Percentiles rank a stretch among this genome's conserved stretches.
These are phyloP conservation scores for Leucosticte australis DNA, from an alignment of 2,113 vertebrate genomes.

Conservation along the genomic window DNA sequence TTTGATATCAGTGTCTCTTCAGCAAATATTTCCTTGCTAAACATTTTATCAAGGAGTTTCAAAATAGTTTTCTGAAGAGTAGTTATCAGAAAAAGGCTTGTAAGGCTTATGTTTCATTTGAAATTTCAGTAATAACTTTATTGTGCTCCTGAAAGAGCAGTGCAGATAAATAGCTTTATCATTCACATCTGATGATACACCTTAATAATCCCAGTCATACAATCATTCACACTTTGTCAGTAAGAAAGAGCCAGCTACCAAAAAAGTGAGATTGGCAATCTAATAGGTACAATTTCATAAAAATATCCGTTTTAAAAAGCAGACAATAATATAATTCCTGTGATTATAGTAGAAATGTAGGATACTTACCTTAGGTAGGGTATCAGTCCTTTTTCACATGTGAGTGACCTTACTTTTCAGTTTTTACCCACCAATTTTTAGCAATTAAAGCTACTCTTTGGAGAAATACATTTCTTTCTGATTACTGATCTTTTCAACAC, in stretches of 20 bases:
- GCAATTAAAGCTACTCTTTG: not conserved
- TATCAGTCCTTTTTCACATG: not conserved
- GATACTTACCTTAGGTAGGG: not conserved
- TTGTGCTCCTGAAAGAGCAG: constrained; percentile 14
- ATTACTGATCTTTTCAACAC: not conserved
- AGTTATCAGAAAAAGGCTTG: constrained; percentile 15
- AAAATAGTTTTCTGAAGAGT: not conserved
- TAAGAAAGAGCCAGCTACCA: not conserved
- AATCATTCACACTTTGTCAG: constrained; percentile 18
- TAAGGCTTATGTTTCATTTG: constrained; percentile 12
- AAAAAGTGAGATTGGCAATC: not conserved
- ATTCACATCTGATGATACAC: constrained; percentile 20
- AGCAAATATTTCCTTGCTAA: not conserved
- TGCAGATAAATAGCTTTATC: constrained; percentile 63
- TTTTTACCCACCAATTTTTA: not conserved
- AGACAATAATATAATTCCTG: not conserved
- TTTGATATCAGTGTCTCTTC: not conserved
- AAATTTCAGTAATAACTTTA: constrained; percentile 54
- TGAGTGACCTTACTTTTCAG: not conserved
- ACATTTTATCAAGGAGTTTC: not conserved
- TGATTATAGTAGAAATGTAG: not conserved
- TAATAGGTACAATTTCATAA: not conserved
- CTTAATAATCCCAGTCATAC: constrained; percentile 31
- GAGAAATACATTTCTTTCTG: not conserved
- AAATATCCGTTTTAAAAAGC: not conserved